Percentiles rank a stretch among this genome's conserved stretches.
Conservation (phyloP, 1,140 invertebrate genomes). For the Anastrepha obliqua region DNA sequence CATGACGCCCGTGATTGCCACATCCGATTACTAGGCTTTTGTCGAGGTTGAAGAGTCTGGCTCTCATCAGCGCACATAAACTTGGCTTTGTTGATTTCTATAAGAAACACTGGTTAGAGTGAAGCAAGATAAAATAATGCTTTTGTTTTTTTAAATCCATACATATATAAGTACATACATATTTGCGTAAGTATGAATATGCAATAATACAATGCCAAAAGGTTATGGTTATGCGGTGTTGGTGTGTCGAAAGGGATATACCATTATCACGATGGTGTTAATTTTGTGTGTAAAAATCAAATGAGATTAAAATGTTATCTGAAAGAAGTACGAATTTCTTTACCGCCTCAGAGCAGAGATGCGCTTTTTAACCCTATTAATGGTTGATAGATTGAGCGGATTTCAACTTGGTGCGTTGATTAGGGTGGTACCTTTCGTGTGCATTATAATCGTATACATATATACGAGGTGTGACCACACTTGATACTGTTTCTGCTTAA, state of each 20-base stretch:
- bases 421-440: no score
- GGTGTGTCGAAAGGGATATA: background rate
- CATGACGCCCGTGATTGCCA: conserved; percentile 43
- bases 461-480: no score
- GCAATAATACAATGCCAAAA: background rate
- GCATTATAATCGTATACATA: no score
- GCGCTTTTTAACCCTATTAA: no score
- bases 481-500: no score
- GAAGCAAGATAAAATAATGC: no score
- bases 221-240: conserved; percentile 12
- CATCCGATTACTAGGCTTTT: conserved; percentile 48
- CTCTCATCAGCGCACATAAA: background rate
- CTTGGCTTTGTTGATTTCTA: background rate
- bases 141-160: no score
- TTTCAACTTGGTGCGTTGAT: no score
- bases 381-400: no score
- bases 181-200: background rate
- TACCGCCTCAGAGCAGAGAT: background rate
- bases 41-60: background rate
- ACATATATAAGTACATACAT: background rate
- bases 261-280: conserved; percentile 21
- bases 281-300: conserved; percentile 41
- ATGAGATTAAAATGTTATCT: conserved; percentile 40
- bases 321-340: background rate
- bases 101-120: background rate